Percentiles rank a stretch among this genome's conserved stretches.
Evolutionary conservation across 2,113 vertebrate species (phyloP).

Genomic region (Prinia subflava): DNA sequence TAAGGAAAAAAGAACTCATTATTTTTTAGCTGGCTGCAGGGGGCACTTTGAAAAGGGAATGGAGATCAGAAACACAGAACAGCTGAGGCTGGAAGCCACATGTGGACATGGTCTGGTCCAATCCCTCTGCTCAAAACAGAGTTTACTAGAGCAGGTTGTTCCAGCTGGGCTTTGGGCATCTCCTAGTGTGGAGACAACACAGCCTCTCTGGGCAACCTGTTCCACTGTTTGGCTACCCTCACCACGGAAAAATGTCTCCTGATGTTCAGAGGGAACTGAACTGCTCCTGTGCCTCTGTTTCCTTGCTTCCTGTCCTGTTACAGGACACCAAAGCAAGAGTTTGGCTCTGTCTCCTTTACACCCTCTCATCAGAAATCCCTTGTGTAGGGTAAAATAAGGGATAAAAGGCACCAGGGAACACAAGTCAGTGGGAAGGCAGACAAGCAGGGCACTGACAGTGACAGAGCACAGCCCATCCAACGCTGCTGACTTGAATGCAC

Average conservation of each 20-base stretch:
- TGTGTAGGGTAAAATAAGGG: neutral
- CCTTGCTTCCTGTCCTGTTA: neutral
- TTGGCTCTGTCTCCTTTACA: neutral
- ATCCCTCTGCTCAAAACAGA: neutral
- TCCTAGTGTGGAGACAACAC: neutral
- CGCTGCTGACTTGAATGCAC: neutral
- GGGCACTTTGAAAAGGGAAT: neutral
- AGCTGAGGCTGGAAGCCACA: neutral
- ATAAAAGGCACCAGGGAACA: neutral
- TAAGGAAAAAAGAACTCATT: neutral
- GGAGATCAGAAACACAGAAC: neutral
- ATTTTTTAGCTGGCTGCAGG: neutral
- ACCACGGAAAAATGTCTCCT: neutral
- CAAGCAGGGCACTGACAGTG: neutral
- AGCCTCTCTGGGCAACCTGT: neutral
- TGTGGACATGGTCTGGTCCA: neutral
- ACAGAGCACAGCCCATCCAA: neutral
- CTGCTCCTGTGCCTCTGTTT: neutral
- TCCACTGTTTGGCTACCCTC: neutral
- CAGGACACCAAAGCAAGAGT: neutral
- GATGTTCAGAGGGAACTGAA: neutral
- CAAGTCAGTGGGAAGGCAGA: neutral
- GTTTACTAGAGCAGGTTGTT: neutral
- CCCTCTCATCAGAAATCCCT: neutral
- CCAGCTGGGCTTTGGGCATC: neutral